Conservation (phyloP, 2,797 vertebrate genomes). For the Sphaeramia orbicularis region DNA sequence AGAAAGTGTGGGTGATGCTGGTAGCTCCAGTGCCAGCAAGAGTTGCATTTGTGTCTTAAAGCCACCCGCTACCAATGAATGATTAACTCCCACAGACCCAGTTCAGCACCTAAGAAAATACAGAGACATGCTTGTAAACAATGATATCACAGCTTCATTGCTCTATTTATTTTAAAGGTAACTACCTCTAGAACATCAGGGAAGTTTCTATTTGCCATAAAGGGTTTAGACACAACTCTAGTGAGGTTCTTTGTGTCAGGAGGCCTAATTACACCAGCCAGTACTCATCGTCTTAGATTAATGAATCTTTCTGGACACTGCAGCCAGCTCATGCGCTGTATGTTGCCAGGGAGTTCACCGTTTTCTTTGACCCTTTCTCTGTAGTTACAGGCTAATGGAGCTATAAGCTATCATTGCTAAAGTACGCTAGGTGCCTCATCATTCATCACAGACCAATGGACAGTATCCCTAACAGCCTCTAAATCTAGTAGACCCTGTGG, state of each 20-base stretch:
- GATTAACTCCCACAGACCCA: conserved; percentile 77
- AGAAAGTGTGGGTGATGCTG: conserved; percentile 84
- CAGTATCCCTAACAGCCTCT: conserved; percentile 75
- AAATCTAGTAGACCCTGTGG: conserved; percentile 71
- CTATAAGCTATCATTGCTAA: conserved; percentile 81
- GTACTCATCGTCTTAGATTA: conserved; percentile 81
- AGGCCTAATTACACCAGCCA: conserved; percentile 80
- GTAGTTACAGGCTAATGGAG: conserved; percentile 81
- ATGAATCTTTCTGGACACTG: conserved; percentile 75
- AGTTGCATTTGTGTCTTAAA: conserved; percentile 82
- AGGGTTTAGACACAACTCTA: conserved; percentile 60
- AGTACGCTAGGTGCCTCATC: conserved; percentile 65
- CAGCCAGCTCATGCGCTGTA: conserved; percentile 62
- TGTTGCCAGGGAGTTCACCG: conserved; percentile 75
- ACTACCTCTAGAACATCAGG: conserved; percentile 53
- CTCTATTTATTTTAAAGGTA: conserved; percentile 65
- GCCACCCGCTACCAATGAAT: conserved; percentile 76
- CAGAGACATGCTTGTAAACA: conserved; percentile 63
- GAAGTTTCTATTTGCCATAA: conserved; percentile 51
- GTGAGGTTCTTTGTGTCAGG: conserved; percentile 73
- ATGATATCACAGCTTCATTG: conserved; percentile 50
- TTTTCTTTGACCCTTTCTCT: conserved; percentile 78
- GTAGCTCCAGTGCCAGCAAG: conserved; percentile 75
- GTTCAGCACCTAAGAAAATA: conserved; percentile 62
- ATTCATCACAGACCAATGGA: conserved; percentile 79